Evolutionary conservation across 2,888 invertebrate species (phyloP).

Genomic region (Chaetogeoica ovagalla): DNA sequence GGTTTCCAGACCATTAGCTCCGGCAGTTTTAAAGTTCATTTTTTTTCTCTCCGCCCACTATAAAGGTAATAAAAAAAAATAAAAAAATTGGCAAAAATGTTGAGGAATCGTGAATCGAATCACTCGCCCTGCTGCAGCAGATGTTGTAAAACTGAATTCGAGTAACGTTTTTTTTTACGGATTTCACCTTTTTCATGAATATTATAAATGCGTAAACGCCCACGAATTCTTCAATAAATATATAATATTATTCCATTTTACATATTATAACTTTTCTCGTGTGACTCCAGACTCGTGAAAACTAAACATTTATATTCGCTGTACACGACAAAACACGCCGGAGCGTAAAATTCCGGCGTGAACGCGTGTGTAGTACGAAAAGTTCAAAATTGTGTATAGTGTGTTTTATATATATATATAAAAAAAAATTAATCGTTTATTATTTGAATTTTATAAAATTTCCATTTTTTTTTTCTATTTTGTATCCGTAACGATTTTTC

Average conservation of each 20-base stretch:
- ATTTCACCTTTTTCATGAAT: conserved; percentile 6
- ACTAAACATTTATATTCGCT: too few species aligned
- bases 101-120: conserved; percentile 4
- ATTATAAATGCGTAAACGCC: conserved; percentile 12
- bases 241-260: not conserved
- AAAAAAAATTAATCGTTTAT: too few species aligned
- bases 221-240: not conserved
- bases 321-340: too few species aligned
- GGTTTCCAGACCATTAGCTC: conserved; percentile 48
- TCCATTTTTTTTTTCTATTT: too few species aligned
- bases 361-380: too few species aligned
- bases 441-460: too few species aligned
- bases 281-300: not conserved
- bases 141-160: conserved; percentile 11
- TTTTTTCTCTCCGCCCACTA: conserved; percentile 3
- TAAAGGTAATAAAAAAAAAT: conserved; percentile 29
- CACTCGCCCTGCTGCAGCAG: conserved; percentile 22
- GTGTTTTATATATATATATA: too few species aligned
- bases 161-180: not conserved
- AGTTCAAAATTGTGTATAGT: too few species aligned
- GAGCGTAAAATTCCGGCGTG: too few species aligned
- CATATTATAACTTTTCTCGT: not conserved
- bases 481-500: too few species aligned
- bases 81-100: conserved; percentile 40
- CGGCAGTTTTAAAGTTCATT: conserved; percentile 38